Base-by-base conservation (phyloP, 2,113 vertebrate species). In the Rousettus leschenaultii region DNA sequence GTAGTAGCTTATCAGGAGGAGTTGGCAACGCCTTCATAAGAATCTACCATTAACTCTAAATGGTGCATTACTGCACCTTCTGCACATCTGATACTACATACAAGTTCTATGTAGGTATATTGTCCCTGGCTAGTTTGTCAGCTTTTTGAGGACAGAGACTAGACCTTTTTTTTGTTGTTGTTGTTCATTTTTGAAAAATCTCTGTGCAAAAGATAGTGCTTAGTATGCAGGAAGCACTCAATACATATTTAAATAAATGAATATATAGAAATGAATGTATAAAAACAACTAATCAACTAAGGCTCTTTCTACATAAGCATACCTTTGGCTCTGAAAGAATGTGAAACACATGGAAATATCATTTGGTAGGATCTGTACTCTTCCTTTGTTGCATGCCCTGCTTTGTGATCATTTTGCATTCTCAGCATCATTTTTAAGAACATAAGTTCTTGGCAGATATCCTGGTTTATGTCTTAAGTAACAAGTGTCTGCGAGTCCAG, bases 401-500 rank as follows among this genome's bases (percentile, higher is more conserved):
- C 10, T 75, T 88, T 6, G 0, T 63, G 51, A 78, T 91, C 66
- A 95, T 83, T 88, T 94, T 88, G 87, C 48, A 61, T 89, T 78
- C 94, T 96, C 63, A 65, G 85, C 61, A 40, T 73, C 55, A 68
- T 97, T 93, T 92, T 93, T 83, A 95, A 77, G 51, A 94, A 79
- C 74, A 18, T 83, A 93, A 53, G 11, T 77, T 97, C 70, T 70
- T 96, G 91, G 91, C 61, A 94, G 68, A 78, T 93, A 91, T 93
- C 75, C 73, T 96, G 70, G 68, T 95, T 96, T 93, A 63, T 73
- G 70, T 70, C 82, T 92, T 65, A 84, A 86, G 78, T 93, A 86
- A 82, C 95, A 92, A 65, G 91, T 93, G 74, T 84, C 89, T 96
- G n/a, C 26, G 85, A 57, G 91, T 95, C 89, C 65, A 97, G 26